Conservation (phyloP, 2,797 vertebrate species). For the Sarcoramphus papa region DNA sequence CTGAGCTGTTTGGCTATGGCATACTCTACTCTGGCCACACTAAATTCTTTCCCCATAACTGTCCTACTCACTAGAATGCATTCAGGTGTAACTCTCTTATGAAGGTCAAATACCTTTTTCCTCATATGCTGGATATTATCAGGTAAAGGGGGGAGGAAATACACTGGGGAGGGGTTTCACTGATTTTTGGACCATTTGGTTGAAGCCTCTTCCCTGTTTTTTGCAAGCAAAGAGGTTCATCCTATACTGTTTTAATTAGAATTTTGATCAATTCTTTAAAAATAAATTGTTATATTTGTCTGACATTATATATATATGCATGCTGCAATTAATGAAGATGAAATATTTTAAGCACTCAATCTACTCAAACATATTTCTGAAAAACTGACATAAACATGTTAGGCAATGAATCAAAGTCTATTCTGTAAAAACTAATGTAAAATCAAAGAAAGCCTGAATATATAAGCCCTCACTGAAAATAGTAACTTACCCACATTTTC, state of each 20-base stretch:
- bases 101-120: not conserved
- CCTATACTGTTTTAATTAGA: not conserved
- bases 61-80: not conserved
- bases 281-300: not conserved
- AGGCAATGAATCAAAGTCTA: not conserved
- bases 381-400: not conserved
- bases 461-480: not conserved
- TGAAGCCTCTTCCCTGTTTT: not conserved
- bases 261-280: not conserved
- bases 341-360: not conserved
- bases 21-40: not conserved
- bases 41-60: constrained; percentile 19
- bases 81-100: not conserved
- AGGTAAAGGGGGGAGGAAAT: not conserved
- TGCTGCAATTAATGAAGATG: not conserved
- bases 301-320: not conserved
- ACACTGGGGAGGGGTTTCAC: not conserved
- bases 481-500: not conserved
- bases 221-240: not conserved
- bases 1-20: not conserved
- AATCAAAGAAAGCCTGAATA: not conserved
- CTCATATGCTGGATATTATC: not conserved
- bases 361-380: not conserved
- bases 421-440: not conserved
- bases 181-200: not conserved